Base-by-base conservation (phyloP, 2,113 vertebrate species). In the Riparia riparia region DNA sequence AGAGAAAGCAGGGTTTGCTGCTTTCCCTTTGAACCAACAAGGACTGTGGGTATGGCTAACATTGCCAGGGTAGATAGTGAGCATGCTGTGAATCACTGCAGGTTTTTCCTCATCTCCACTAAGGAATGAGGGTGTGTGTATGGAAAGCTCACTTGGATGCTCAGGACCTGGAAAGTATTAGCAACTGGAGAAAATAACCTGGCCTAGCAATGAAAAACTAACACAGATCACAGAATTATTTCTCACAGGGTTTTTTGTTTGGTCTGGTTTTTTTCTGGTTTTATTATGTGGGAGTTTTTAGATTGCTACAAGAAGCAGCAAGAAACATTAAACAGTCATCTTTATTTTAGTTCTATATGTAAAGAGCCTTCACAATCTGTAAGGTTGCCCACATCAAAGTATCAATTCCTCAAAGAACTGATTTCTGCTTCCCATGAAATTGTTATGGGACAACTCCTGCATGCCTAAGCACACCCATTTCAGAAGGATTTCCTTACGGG, bases 81-180 rank as follows among this genome's bases (percentile, higher is more conserved):
- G 54, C 39, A 58, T 2, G 37, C 53, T 76, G 72, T 94, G 81
- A 97, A 79, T 89, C 94, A 94, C 44, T n/a, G 44, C 34, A 74
- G 65, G 39, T 44, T 96, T 90, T 63, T 86, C 80, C 82, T 66
- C 89, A 44, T 56, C 64, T 14, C 72, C 60, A 68, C 44, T 17
- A 51, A 89, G 61, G 91, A 95, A 92, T 44, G 80, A 93, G 91
- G 80, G 91, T 56, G 89, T 85, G 85, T 37, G 7, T 39, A 63
- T 2, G 37, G 79, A 85, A 77, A 83, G 80, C 34, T 70, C 22
- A 66, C 47, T 92, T 54, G 64, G 76, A 92, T 66, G 42, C 21
- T 83, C 68, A 73, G 16, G 47, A 81, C 51, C 72, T 65, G 89
- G 86, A 94, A 95, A 91, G 25, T 53, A 89, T 82, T 89, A 94